These are phyloP conservation scores for Lasioglossum lativentre DNA, from an alignment of 2,888 invertebrate species.

Conservation along the genomic window DNA sequence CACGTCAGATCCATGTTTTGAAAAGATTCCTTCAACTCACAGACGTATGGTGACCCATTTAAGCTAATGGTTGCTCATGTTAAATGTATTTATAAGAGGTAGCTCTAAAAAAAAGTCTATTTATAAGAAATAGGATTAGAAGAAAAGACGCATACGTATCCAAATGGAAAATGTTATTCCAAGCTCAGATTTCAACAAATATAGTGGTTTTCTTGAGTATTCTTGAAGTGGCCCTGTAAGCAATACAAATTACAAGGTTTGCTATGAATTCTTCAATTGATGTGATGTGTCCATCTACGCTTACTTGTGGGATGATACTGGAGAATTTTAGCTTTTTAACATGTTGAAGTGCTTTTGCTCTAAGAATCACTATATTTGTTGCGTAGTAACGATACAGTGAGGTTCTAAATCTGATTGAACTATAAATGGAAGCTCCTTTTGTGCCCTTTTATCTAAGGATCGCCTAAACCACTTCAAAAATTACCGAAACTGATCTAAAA, in stretches of 20 bases:
- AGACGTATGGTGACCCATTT: background rate
- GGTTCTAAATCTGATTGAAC: background rate
- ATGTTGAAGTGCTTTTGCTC: background rate
- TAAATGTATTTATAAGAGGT: slow-evolving; percentile 4
- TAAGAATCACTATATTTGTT: background rate
- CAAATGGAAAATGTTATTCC: background rate
- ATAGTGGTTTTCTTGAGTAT: background rate
- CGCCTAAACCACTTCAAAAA: background rate
- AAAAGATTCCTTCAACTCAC: background rate
- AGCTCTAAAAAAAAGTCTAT: background rate
- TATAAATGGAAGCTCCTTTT: background rate
- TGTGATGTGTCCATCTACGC: background rate
- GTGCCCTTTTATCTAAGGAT: background rate
- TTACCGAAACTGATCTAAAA: background rate
- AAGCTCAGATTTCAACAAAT: background rate
- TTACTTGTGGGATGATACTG: too few species aligned
- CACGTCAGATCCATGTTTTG: background rate
- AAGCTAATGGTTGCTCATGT: background rate
- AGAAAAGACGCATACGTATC: background rate
- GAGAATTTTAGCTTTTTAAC: background rate
- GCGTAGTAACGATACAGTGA: background rate
- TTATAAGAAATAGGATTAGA: slow-evolving; percentile 5
- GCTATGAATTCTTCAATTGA: background rate
- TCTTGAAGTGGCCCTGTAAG: background rate
- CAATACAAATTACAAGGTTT: background rate